Evolutionary conservation across 2,888 invertebrate genomes (phyloP).

Genomic region (Scelioninae gen. 2): DNA sequence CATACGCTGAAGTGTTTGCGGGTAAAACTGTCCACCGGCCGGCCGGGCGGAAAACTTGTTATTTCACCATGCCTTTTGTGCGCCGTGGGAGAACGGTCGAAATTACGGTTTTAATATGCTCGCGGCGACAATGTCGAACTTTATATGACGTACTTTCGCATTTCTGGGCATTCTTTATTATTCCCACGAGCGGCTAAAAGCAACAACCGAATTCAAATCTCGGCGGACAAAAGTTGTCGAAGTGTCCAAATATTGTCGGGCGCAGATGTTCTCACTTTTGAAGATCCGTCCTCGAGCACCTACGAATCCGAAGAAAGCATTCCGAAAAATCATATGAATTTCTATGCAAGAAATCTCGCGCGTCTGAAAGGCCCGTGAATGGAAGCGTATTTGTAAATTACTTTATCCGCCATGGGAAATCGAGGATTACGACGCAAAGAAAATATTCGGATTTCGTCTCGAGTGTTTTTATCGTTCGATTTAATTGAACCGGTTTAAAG

Average conservation of each 20-base stretch:
- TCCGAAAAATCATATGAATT: conserved; percentile 50
- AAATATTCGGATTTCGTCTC: no score
- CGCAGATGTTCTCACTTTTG: conserved; percentile 69
- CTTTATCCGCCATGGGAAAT: no score
- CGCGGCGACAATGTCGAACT: conserved; percentile 13
- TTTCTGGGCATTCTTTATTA: conserved; percentile 69
- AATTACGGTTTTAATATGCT: conserved; percentile 15
- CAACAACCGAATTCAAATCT: conserved; percentile 70
- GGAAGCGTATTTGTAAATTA: conserved; percentile 28
- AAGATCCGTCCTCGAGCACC: conserved; percentile 48
- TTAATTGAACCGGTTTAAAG: no score
- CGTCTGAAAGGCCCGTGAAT: conserved; percentile 29
- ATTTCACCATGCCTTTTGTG: not conserved
- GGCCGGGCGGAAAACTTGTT: conserved; percentile 2
- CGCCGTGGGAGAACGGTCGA: not conserved
- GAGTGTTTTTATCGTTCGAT: no score
- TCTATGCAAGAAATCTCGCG: conserved; percentile 30
- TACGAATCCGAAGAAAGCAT: conserved; percentile 53
- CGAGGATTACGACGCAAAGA: no score
- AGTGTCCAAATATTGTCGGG: conserved; percentile 74
- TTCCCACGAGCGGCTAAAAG: conserved; percentile 64
- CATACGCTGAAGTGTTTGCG: no score
- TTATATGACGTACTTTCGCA: conserved; percentile 66
- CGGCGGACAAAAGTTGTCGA: conserved; percentile 72
- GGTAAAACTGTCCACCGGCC: no score